Base-by-base conservation (phyloP, 2,888 invertebrate genomes). In the Troglohyphantes excavatus region DNA sequence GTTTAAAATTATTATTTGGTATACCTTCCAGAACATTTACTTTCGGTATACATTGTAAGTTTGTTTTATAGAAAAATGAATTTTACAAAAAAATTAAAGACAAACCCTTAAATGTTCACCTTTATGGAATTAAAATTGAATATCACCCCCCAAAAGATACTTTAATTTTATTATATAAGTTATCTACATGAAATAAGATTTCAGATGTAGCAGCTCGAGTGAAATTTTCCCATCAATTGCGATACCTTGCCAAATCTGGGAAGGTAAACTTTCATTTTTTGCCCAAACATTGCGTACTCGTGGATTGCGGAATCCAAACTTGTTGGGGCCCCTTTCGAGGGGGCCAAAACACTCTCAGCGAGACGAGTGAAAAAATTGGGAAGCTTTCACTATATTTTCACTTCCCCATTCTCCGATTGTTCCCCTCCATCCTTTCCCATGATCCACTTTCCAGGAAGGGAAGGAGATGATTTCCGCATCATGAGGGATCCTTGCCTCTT, bases 331-430 rank as follows among this genome's bases (percentile, higher is more conserved):
- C 75, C 82, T 17, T 21, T 68, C 17, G 0, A 68, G 75, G 88
- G 88, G 81, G 67, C 67, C 33, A 26, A 43, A 83, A 63, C 65
- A 53, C 67, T 70, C 78, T 27, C 39, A 73, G 68, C 72, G 79
- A 81, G 73, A n/a, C 27, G 72, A 70, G 33, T 17, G 1, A 26
- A 67, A 84, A 84, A 65, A 29, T 26, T 26, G 21, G n/a, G 63
- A 68, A 68, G 88, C 88, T 88, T 88, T 88, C 88, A 88, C 88
- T 88, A 11, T 73, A 67, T 88, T 53, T 88, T 88, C 88, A 88
- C 88, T 88, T 88, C 88, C 81, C 88, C 67, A 76, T 88, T 82
- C 81, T 46, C 67, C 53, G 67, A 75, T 82, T 86, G 86, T 86
- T 86, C 61, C 33, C 65, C 23, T 59, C 59, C 67, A 75, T 88